Conservation (phyloP, 2,888 invertebrate species). For the Calameuta pallipes region DNA sequence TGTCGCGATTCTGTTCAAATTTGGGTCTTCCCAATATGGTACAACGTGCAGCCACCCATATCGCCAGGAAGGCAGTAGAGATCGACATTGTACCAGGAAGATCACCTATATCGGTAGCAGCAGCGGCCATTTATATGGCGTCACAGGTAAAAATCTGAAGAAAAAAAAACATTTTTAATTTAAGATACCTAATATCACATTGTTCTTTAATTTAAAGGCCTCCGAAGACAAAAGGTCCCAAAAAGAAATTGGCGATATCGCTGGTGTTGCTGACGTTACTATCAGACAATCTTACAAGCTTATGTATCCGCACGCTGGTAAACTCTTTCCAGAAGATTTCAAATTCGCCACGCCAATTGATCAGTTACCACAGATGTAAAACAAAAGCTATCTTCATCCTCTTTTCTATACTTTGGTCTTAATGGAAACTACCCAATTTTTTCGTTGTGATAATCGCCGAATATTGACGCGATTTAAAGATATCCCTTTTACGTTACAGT, state of each 20-base stretch:
- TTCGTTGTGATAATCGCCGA: neutral
- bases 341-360: conserved; percentile 95
- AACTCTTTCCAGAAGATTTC: conserved; percentile 96
- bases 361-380: conserved; percentile 86
- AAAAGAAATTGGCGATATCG: conserved; percentile 98
- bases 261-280: conserved; percentile 98
- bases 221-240: conserved; percentile 94
- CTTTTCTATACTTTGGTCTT: neutral
- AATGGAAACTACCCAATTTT: neutral
- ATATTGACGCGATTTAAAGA: neutral
- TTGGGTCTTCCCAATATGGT: conserved; percentile 90
- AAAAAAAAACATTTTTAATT: neutral
- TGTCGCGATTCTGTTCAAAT: conserved; percentile 98
- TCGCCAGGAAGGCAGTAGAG: conserved; percentile 96
- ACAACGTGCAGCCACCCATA: conserved; percentile 94
- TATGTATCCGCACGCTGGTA: conserved; percentile 93
- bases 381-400: conserved; percentile 5
- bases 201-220: conserved; percentile 69
- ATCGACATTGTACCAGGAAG: conserved; percentile 97
- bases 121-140: conserved; percentile 99
- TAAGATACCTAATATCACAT: neutral
- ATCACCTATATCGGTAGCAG: conserved; percentile 98
- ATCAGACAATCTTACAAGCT: conserved; percentile 97
- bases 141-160: conserved; percentile 77
- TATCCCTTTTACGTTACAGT: conserved; percentile 16